Evolutionary conservation across 1,140 invertebrate genomes (phyloP), one percentile per base, ranked within the genome.

Genomic region (Zeugodacus cucurbitae): DNA sequence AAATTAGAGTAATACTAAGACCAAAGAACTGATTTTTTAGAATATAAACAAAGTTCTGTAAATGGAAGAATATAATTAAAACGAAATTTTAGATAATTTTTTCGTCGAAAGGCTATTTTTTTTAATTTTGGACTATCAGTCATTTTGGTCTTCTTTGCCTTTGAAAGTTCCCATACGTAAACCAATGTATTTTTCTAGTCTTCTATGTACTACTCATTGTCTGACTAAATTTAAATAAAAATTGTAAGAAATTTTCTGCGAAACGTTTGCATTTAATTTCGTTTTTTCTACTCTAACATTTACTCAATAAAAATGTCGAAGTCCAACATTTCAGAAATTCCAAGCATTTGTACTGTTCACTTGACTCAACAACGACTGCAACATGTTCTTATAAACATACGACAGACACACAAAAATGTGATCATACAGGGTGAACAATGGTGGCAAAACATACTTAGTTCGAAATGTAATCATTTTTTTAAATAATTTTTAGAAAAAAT

Each of bases 271-370:
- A 44, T 8, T 78, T 78, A 22, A 20, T 78, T 78, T 78, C 22
- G 8, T 10, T 78, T 41, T 37, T 78, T 78, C 20, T 37, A 20
- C 6, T 34, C 44, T 78, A 37, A 11, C 37, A 41, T 78, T 78
- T 20, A 78, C 37, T 78, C 37, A 78, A 78, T 41, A 78, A 78
- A 44, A 41, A 78, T 78, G 70, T 78, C 70, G 70, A 78, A 78
- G 70, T 78, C 22, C 32, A 44, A 44, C 70, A 78, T 78, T 41
- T 78, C 37, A 41, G 37, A 78, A 44, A 78, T 78, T 78, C 37
- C 70, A 78, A 78, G 70, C 70, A 41, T 44, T 78, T 78, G 37
- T 41, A 44, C 37, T n/a, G 26, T 70, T 70, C 32, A 34, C 32
- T 70, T 70, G 64, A 34, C 32, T 14, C 4, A 4, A 32, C 32